These are phyloP conservation scores for Drosophila mercatorum DNA, from an alignment of 2,888 invertebrate species.

Conservation along the genomic window DNA sequence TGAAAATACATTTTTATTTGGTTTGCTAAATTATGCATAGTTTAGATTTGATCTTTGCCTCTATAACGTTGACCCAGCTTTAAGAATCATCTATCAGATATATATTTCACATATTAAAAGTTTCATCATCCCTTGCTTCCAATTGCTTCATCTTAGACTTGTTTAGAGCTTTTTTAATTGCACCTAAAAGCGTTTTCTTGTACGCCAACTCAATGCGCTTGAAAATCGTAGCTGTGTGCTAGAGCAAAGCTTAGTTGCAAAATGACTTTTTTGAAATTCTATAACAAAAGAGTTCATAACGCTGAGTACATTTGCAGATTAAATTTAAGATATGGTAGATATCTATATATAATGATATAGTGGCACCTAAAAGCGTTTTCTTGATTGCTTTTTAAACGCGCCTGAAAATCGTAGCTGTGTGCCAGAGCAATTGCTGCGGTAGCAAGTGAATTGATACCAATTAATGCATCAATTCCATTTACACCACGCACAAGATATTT, in stretches of 20 bases:
- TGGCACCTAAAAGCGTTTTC: constrained; percentile 77
- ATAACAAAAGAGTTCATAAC: constrained; percentile 30
- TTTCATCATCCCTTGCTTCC: constrained; percentile 24
- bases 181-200: constrained; percentile 69
- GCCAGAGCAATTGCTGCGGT: constrained; percentile 42
- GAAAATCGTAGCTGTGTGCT: constrained; percentile 75
- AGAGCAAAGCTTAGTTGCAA: constrained; percentile 64
- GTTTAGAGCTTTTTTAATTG: constrained; percentile 1
- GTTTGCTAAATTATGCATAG: constrained; percentile 45
- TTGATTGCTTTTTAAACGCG: constrained; percentile 50
- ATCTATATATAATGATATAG: not conserved
- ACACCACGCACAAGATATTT: constrained; percentile 42
- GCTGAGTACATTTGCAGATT: constrained; percentile 41
- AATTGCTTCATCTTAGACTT: not conserved
- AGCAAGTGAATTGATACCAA: constrained; percentile 36
- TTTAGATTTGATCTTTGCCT: constrained; percentile 28
- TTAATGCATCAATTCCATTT: constrained; percentile 34
- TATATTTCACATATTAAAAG: not conserved
- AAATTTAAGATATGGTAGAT: not conserved
- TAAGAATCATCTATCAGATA: not conserved
- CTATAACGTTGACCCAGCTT: constrained; percentile 12
- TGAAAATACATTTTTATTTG: constrained; percentile 40
- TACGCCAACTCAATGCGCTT: constrained; percentile 50
- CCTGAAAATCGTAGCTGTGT: constrained; percentile 64
- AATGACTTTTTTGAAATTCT: constrained; percentile 41